phyloP scores from a whole-genome alignment of 2,113 vertebrate genomes.

The Tiliqua scincoides region DNA sequence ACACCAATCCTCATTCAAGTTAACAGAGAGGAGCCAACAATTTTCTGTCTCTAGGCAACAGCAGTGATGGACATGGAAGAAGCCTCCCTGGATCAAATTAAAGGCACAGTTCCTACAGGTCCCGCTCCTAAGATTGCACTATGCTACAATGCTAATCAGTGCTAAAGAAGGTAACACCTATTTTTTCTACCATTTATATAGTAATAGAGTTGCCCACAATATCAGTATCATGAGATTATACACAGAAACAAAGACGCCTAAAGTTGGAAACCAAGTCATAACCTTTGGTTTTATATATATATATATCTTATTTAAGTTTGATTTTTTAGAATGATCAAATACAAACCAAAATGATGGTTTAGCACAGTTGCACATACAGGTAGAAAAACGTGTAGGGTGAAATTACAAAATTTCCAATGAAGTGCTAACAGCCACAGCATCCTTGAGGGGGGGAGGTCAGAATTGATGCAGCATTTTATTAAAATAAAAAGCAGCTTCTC shows the following conservation, averaged over 20 bases:
- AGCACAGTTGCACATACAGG: background rate
- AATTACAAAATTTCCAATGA: background rate
- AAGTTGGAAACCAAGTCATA: background rate
- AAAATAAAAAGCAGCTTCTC: too few relatives aligned
- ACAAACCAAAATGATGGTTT: background rate
- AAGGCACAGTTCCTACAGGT: background rate
- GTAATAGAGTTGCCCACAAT: too few relatives aligned
- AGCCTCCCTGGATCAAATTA: background rate
- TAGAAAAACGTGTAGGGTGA: background rate
- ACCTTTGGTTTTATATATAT: background rate
- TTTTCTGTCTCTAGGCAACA: background rate
- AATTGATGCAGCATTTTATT: too few relatives aligned
- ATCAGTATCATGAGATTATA: background rate
- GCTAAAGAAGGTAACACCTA: background rate
- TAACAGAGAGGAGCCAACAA: background rate
- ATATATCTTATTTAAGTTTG: background rate
- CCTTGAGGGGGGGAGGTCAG: too few relatives aligned
- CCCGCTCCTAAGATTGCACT: too few relatives aligned
- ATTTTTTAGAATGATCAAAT: background rate
- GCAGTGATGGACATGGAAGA: background rate
- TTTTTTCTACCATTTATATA: too few relatives aligned
- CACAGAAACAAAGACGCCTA: background rate
- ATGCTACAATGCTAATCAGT: background rate
- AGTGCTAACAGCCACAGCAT: too few relatives aligned
- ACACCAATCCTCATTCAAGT: background rate